Evolutionary conservation across 2,113 vertebrate species (phyloP).

Genomic region (Saguinus midas): DNA sequence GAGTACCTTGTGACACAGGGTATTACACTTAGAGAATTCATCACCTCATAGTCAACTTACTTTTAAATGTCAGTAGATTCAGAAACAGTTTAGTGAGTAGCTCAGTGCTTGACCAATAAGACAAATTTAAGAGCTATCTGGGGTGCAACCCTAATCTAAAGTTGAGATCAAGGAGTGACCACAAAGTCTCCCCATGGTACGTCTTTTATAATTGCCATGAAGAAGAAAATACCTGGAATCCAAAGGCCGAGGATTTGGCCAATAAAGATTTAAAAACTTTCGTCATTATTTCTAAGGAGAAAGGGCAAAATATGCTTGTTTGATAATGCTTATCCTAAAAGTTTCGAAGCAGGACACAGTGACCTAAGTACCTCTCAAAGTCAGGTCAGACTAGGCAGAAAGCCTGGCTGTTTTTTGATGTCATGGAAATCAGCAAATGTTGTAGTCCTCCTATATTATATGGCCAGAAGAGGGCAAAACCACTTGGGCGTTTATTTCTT

Average conservation of each 20-base stretch:
- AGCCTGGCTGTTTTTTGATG: neutral
- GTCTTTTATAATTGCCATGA: neutral
- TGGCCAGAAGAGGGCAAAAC: neutral
- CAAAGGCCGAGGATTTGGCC: neutral
- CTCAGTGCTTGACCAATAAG: neutral
- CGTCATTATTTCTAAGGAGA: neutral
- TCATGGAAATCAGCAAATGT: neutral
- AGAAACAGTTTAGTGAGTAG: neutral
- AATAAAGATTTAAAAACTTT: neutral
- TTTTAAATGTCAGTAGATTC: neutral
- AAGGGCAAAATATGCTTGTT: neutral
- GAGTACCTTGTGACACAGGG: neutral
- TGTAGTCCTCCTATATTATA: neutral
- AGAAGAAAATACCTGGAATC: neutral
- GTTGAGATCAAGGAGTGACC: neutral
- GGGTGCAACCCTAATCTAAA: neutral
- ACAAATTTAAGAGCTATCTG: neutral
- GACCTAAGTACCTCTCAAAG: accelerated
- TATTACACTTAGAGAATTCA: neutral
- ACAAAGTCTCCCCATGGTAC: neutral
- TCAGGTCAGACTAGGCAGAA: too few relatives aligned
- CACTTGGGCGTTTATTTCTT: neutral
- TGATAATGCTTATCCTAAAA: neutral
- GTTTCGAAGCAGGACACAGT: neutral
- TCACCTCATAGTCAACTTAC: neutral